These are phyloP conservation scores for Bembecia ichneumoniformis DNA, from an alignment of 2,888 invertebrate genomes.

Conservation along the genomic window DNA sequence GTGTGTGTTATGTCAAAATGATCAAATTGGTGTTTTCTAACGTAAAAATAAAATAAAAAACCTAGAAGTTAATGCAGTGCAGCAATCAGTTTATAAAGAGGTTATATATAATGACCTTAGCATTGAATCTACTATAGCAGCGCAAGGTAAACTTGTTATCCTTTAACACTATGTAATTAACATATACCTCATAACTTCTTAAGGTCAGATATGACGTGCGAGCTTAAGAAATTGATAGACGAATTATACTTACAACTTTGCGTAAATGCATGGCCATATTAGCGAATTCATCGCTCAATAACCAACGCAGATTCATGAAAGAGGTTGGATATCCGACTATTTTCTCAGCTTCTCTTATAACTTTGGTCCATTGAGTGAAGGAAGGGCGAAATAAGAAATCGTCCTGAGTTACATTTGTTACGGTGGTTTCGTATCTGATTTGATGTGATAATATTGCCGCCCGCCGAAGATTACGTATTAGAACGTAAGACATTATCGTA, in stretches of 20 bases:
- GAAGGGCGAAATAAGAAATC: constrained; percentile 60
- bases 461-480: constrained; percentile 53
- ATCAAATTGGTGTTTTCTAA: too few species aligned
- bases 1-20: too few species aligned
- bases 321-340: constrained; percentile 73
- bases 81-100: too few species aligned
- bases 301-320: constrained; percentile 73
- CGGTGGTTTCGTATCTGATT: constrained; percentile 49
- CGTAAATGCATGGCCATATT: constrained; percentile 71
- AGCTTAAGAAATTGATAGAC: too few species aligned
- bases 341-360: constrained; percentile 65
- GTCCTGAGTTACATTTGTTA: constrained; percentile 57
- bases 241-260: constrained; percentile 56
- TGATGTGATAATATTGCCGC: constrained; percentile 41
- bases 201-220: too few species aligned
- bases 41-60: too few species aligned
- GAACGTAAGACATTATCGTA: constrained; percentile 46
- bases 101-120: too few species aligned
- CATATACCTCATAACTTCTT: too few species aligned
- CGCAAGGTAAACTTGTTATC: too few species aligned
- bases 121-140: too few species aligned
- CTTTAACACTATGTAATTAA: too few species aligned
- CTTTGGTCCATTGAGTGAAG: constrained; percentile 54
- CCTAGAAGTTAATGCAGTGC: too few species aligned
- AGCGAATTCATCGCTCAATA: constrained; percentile 75